These are phyloP conservation scores for Brachyptera putata DNA, from an alignment of 2,888 invertebrate species.

Conservation along the genomic window DNA sequence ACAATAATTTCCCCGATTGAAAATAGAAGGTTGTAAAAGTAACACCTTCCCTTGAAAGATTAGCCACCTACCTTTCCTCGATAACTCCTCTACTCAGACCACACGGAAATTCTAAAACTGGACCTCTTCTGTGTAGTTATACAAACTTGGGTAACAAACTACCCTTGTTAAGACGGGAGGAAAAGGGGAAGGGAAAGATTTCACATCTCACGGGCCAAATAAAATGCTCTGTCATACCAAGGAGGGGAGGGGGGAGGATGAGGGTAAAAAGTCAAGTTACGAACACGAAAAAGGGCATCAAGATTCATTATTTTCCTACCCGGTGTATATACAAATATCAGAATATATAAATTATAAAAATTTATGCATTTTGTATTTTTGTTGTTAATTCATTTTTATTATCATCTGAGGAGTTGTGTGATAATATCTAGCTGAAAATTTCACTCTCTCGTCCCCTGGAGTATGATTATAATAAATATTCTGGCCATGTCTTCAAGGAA, in stretches of 20 bases:
- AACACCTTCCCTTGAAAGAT: no score
- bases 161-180: no score
- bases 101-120: no score
- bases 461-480: conserved; percentile 29
- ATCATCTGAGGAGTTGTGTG: conserved; percentile 31
- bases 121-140: no score
- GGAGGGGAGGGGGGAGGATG: no score
- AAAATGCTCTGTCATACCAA: conserved; percentile 6
- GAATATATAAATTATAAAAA: no score
- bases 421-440: conserved; percentile 4
- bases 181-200: no score
- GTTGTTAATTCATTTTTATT: conserved; percentile 34
- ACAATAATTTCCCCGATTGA: no score
- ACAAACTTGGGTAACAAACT: no score
- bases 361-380: conserved; percentile 30
- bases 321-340: not conserved
- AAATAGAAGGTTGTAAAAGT: no score
- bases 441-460: conserved; percentile 11
- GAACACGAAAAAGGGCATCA: not conserved
- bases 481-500: conserved; percentile 16
- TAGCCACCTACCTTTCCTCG: no score
- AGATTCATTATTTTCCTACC: conserved; percentile 9
- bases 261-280: not conserved
- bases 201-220: conserved; percentile 11
- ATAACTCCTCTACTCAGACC: no score